These are phyloP conservation scores for Gadus chalcogrammus DNA, from an alignment of 2,113 vertebrate species.

Conservation along the genomic window DNA sequence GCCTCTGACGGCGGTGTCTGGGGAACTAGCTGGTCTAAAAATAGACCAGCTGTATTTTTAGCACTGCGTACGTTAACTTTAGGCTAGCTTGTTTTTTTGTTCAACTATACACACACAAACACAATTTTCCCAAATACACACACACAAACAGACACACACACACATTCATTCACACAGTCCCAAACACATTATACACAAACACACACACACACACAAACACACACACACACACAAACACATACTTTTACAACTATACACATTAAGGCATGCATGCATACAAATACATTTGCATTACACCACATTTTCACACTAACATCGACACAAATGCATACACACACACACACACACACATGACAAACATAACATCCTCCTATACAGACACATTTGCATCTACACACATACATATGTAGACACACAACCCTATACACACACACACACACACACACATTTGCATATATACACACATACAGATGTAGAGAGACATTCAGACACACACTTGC, in stretches of 20 bases:
- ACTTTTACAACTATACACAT: neutral
- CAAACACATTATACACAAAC: slow-evolving; percentile 11
- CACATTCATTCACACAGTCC: slow-evolving; percentile 8
- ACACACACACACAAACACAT: neutral
- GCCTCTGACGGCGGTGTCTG: slow-evolving; percentile 50
- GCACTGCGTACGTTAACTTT: slow-evolving; percentile 50
- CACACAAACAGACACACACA: neutral
- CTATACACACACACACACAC: slow-evolving; percentile 13
- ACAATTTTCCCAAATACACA: neutral
- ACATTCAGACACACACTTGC: slow-evolving; percentile 3
- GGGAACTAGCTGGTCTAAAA: slow-evolving; percentile 54
- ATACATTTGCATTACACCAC: neutral
- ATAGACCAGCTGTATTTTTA: slow-evolving; percentile 59
- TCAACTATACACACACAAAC: neutral
- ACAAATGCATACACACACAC: neutral
- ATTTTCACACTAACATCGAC: neutral
- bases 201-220: slow-evolving; percentile 5
- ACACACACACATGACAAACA: neutral
- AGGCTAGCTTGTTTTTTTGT: slow-evolving; percentile 22
- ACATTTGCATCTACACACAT: neutral
- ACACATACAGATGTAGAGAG: neutral
- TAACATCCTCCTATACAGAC: neutral
- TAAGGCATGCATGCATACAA: neutral
- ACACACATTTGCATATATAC: slow-evolving; percentile 4
- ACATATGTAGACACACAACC: slow-evolving; percentile 5